Conservation (phyloP, 1,140 invertebrate genomes). For the Aplysia californica region DNA sequence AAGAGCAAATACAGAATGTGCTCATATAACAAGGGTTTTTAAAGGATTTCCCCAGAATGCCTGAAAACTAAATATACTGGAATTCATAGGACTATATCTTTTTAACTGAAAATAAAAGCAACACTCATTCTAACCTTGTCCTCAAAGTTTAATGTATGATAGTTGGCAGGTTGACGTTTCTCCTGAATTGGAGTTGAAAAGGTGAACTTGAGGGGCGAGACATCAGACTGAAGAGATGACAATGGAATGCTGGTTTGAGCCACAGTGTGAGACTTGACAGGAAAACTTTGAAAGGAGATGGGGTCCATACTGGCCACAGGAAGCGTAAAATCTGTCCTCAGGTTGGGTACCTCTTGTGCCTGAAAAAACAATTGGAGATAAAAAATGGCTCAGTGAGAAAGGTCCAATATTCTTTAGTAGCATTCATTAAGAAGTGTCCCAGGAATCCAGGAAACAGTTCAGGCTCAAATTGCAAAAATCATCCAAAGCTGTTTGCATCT, state of each 20-base stretch:
- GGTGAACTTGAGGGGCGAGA: conserved; percentile 39
- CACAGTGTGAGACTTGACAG: neutral
- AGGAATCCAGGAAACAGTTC: neutral
- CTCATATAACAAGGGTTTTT: too few species aligned
- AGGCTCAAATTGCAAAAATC: neutral
- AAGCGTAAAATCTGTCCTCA: conserved; percentile 52
- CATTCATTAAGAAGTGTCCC: neutral
- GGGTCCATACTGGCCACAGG: conserved; percentile 42
- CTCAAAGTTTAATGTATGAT: neutral
- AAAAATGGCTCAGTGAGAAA: neutral
- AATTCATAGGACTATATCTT: too few species aligned
- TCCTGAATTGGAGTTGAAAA: conserved; percentile 50
- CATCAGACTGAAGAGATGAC: neutral
- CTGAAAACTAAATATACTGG: too few species aligned
- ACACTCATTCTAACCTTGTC: too few species aligned
- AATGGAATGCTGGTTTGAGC: neutral
- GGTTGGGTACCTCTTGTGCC: conserved; percentile 39
- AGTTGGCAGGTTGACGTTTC: conserved; percentile 7
- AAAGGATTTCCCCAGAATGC: too few species aligned
- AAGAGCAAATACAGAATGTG: too few species aligned
- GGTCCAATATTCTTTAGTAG: too few species aligned
- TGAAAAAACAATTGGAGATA: conserved; percentile 9
- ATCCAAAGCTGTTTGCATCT: neutral
- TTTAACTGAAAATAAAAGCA: too few species aligned
- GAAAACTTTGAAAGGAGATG: conserved; percentile 30